A percentile compares a stretch with the other conserved stretches of the same genome.
phyloP scores from a whole-genome alignment of 2,113 vertebrate species.

The Puma concolor region DNA sequence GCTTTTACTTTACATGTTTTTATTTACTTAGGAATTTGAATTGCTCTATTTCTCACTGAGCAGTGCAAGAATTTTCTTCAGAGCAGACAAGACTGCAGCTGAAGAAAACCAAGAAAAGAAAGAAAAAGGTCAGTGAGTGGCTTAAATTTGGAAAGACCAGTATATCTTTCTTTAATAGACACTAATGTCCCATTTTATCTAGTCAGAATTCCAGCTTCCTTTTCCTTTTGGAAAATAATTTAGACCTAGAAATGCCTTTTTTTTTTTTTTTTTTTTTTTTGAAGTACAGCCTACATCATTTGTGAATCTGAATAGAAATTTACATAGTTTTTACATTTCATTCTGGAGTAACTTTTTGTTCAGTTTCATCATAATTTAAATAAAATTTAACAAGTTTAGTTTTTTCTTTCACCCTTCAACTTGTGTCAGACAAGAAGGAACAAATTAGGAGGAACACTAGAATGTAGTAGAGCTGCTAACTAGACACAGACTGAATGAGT shows the following conservation, averaged over 20 bases:
- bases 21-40: slow-evolving; percentile 95
- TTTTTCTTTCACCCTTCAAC: neutral
- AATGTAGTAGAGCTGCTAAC: neutral
- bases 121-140: slow-evolving; percentile 89
- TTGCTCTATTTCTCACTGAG: slow-evolving; percentile 98
- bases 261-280: neutral
- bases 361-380: neutral
- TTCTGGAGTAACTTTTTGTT: neutral
- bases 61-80: slow-evolving; percentile 99
- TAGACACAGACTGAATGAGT: neutral
- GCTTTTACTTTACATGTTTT: slow-evolving; percentile 46
- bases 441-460: neutral
- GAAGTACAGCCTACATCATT: neutral
- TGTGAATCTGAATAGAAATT: neutral
- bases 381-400: neutral
- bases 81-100: slow-evolving; percentile 98
- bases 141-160: neutral
- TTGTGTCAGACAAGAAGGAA: neutral
- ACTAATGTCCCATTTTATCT: neutral
- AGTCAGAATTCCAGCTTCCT: neutral
- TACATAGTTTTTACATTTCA: neutral
- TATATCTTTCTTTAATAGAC: neutral
- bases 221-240: neutral
- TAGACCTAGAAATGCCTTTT: slow-evolving; percentile 2
- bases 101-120: slow-evolving; percentile 98